Evolutionary conservation across 2,113 vertebrate species (phyloP).

Genomic region (Rhabdornis inornatus): DNA sequence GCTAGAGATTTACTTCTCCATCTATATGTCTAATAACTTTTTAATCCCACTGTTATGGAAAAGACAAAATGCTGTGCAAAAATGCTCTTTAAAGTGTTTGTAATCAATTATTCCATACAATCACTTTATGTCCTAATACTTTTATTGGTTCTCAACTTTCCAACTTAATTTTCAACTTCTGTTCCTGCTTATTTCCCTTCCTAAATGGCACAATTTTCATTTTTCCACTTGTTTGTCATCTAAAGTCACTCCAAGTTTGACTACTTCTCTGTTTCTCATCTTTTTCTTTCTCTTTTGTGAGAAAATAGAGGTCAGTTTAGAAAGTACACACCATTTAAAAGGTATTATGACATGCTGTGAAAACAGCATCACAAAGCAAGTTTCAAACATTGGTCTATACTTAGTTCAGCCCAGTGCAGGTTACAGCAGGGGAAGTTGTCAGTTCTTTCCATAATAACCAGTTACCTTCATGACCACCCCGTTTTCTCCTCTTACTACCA

Average conservation of each 20-base stretch:
- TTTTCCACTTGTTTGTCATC: neutral
- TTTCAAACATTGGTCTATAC: neutral
- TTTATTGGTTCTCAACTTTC: neutral
- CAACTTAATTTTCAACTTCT: neutral
- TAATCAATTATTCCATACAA: neutral
- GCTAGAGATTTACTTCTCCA: neutral
- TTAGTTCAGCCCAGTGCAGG: neutral
- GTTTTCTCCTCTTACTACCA: neutral
- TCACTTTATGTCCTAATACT: neutral
- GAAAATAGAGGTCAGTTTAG: neutral
- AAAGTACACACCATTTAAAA: neutral
- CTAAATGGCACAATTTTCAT: neutral
- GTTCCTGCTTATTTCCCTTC: neutral
- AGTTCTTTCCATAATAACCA: neutral
- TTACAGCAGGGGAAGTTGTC: neutral
- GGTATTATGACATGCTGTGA: neutral
- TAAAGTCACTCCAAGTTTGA: neutral
- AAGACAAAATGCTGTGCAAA: neutral
- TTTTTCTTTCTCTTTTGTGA: neutral
- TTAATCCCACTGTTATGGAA: neutral
- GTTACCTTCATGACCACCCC: neutral
- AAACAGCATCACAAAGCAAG: neutral
- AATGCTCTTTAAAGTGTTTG: neutral
- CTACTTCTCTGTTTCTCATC: neutral
- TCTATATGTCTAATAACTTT: neutral